These are phyloP conservation scores for Syngnathus rostellatus DNA, from an alignment of 2,797 vertebrate species.

Conservation along the genomic window DNA sequence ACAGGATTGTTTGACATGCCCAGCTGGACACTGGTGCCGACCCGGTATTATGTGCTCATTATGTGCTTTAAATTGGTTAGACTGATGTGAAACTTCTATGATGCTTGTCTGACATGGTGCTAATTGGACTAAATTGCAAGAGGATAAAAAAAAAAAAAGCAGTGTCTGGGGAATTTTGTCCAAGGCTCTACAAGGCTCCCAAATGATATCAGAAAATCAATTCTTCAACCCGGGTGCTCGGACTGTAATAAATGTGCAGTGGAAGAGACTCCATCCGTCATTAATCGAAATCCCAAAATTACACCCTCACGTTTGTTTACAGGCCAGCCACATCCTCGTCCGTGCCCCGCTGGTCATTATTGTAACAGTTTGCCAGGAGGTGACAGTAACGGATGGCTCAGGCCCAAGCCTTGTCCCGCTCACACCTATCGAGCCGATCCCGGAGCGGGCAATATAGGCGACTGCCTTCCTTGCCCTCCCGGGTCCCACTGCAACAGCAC, in stretches of 20 bases:
- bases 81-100: not conserved
- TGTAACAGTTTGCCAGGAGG: slow-evolving; percentile 70
- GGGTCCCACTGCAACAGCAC: slow-evolving; percentile 74
- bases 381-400: slow-evolving; percentile 38
- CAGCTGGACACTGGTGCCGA: slow-evolving; percentile 79
- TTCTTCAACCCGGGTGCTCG: not conserved
- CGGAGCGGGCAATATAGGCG: slow-evolving; percentile 69
- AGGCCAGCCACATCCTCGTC: slow-evolving; percentile 69
- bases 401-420: slow-evolving; percentile 73
- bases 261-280: slow-evolving; percentile 2
- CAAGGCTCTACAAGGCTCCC: not conserved
- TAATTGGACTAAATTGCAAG: slow-evolving; percentile 1
- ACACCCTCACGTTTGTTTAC: slow-evolving; percentile 9
- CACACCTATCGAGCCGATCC: slow-evolving; percentile 69
- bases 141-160: slow-evolving; percentile 1
- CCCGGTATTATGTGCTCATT: slow-evolving; percentile 59
- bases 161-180: slow-evolving; percentile 3
- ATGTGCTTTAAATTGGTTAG: not conserved
- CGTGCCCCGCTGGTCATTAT: slow-evolving; percentile 78
- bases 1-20: slow-evolving; percentile 79
- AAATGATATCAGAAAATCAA: not conserved
- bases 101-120: not conserved
- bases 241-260: not conserved
- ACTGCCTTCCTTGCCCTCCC: slow-evolving; percentile 77
- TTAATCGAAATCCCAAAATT: not conserved